phyloP scores from a whole-genome alignment of 2,113 vertebrate species.

The Tylochromis polylepis region DNA sequence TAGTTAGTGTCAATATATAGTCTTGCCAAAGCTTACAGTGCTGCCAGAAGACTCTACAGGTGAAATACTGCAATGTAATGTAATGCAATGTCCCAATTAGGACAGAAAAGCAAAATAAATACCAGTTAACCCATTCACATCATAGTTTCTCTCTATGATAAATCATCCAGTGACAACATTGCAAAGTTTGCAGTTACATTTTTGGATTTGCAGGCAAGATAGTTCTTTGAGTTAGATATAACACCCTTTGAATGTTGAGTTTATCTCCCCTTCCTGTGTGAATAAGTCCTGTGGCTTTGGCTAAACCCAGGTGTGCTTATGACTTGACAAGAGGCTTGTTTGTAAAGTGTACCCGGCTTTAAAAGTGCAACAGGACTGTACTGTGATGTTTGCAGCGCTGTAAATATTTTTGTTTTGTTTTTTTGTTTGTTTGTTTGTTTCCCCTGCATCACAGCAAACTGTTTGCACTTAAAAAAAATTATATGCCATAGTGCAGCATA shows the following conservation, averaged over 20 bases:
- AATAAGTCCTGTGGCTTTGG: constrained; percentile 18
- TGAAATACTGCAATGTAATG: background rate
- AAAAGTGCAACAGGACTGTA: background rate
- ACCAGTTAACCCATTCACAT: background rate
- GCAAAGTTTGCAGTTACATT: background rate
- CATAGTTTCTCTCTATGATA: background rate
- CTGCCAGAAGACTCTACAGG: background rate
- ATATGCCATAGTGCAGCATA: background rate
- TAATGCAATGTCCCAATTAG: background rate
- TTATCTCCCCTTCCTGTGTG: constrained; percentile 44
- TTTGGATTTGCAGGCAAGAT: background rate
- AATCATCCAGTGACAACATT: background rate
- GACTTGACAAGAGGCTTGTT: background rate
- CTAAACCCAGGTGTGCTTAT: constrained; percentile 22
- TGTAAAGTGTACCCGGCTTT: background rate
- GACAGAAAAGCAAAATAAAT: background rate
- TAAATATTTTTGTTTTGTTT: background rate
- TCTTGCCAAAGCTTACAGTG: background rate
- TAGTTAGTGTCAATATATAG: background rate
- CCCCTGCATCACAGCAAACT: background rate
- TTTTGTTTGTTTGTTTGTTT: background rate
- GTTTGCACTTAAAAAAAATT: background rate
- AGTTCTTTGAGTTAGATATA: background rate
- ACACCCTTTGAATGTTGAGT: background rate
- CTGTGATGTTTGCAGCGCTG: background rate